Percentiles rank a stretch among this genome's conserved stretches.
These are phyloP conservation scores for Cyphomyrmex costatus DNA, from an alignment of 1,140 invertebrate genomes.

Conservation along the genomic window DNA sequence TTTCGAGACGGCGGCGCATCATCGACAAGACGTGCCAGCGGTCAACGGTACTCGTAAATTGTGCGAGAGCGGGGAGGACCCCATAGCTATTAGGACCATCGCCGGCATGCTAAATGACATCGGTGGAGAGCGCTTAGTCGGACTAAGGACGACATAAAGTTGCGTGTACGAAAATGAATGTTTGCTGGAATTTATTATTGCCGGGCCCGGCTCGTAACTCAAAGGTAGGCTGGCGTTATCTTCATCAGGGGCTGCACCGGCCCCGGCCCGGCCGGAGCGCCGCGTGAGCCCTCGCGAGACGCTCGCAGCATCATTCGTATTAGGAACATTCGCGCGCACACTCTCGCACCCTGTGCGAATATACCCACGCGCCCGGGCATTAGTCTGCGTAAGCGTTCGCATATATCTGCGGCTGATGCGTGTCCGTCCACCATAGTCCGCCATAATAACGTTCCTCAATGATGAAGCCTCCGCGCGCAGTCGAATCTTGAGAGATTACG, in stretches of 20 bases:
- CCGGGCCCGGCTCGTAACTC: constrained; percentile 84
- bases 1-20: constrained; percentile 48
- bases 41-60: constrained; percentile 78
- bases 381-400: constrained; percentile 58
- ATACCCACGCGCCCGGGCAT: constrained; percentile 30
- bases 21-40: constrained; percentile 66
- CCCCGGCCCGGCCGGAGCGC: constrained; percentile 57
- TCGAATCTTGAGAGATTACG: neutral
- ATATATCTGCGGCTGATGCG: constrained; percentile 62
- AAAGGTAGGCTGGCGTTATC: constrained; percentile 86
- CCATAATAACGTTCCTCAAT: constrained; percentile 15
- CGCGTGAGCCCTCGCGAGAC: constrained; percentile 72
- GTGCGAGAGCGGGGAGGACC: constrained; percentile 69
- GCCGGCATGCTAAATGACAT: constrained; percentile 85
- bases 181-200: constrained; percentile 87
- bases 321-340: constrained; percentile 67
- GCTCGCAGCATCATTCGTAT: constrained; percentile 70
- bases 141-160: constrained; percentile 86
- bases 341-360: constrained; percentile 34
- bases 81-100: constrained; percentile 84
- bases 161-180: constrained; percentile 87
- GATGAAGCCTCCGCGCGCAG: neutral
- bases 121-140: constrained; percentile 83
- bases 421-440: constrained; percentile 25
- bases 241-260: constrained; percentile 84